A percentile compares a stretch with the other conserved stretches of the same genome.
These are phyloP conservation scores for Myotis brandtii DNA, from an alignment of 2,113 vertebrate species.

Conservation along the genomic window DNA sequence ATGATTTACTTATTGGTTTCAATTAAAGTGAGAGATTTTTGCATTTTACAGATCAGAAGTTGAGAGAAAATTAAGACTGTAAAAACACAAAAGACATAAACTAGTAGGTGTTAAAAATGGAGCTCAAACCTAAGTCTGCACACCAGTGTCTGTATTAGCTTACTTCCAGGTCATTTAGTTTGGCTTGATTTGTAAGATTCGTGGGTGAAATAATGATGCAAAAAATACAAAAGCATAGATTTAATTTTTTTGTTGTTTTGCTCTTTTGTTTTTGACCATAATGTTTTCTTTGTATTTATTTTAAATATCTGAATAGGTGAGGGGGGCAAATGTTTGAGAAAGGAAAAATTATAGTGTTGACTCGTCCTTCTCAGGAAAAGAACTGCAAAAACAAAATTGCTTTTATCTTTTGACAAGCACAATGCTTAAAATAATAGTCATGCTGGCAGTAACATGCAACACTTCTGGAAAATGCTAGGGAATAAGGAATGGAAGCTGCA, in stretches of 20 bases:
- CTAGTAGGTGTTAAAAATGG: not conserved
- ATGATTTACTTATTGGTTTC: not conserved
- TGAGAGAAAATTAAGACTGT: not conserved
- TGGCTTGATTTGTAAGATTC: not conserved
- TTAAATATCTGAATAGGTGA: slow-evolving; percentile 59
- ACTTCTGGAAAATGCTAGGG: not conserved
- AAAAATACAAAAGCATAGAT: not conserved
- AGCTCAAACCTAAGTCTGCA: not conserved
- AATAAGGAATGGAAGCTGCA: not conserved
- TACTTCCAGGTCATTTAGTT: not conserved
- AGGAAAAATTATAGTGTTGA: slow-evolving; percentile 21
- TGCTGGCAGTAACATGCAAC: not conserved
- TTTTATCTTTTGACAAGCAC: not conserved
- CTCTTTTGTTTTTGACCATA: slow-evolving; percentile 61
- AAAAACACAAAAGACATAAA: not conserved
- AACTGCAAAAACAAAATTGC: slow-evolving; percentile 39
- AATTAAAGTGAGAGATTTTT: not conserved
- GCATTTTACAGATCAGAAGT: not conserved
- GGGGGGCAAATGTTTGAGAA: slow-evolving; percentile 38
- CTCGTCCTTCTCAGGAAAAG: slow-evolving; percentile 20
- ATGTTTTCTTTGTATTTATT: slow-evolving; percentile 64
- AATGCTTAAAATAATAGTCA: slow-evolving; percentile 55
- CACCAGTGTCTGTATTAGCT: not conserved
- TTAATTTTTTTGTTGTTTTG: not conserved
- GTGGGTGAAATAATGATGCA: not conserved